These are phyloP conservation scores for Buceros bicornis DNA, from an alignment of 2,797 vertebrate genomes.

Conservation along the genomic window DNA sequence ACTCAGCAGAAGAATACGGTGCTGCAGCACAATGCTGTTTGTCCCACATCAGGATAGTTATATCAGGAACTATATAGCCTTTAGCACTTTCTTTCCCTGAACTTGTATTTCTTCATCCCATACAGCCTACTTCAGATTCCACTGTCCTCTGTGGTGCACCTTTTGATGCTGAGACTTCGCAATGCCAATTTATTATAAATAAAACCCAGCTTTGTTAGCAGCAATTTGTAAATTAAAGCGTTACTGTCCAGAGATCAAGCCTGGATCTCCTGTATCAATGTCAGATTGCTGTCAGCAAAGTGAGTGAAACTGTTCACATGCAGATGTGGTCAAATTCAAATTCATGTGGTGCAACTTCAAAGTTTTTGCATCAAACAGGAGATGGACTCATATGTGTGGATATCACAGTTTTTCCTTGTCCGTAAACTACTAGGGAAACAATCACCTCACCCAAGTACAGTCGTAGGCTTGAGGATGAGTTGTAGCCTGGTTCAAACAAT, in stretches of 20 bases:
- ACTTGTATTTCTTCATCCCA: neutral
- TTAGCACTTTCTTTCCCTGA: neutral
- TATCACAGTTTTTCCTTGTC: neutral
- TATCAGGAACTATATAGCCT: neutral
- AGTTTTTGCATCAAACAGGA: neutral
- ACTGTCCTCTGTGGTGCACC: neutral
- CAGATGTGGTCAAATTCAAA: neutral
- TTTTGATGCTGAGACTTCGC: neutral
- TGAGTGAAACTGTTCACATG: neutral
- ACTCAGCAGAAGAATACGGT: neutral
- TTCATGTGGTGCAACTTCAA: too few relatives aligned
- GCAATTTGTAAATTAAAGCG: neutral
- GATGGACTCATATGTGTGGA: neutral
- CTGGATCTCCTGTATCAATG: neutral
- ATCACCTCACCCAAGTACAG: neutral
- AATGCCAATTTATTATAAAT: neutral
- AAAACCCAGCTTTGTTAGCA: neutral
- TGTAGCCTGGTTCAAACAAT: neutral
- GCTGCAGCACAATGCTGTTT: neutral
- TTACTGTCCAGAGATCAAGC: neutral
- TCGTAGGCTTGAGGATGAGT: neutral
- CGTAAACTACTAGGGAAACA: neutral
- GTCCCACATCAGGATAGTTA: neutral
- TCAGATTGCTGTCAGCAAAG: neutral
- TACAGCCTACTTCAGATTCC: neutral